phyloP scores from a whole-genome alignment of 64 coral and sea anemone genomes.

The Platygyra sinensis region DNA sequence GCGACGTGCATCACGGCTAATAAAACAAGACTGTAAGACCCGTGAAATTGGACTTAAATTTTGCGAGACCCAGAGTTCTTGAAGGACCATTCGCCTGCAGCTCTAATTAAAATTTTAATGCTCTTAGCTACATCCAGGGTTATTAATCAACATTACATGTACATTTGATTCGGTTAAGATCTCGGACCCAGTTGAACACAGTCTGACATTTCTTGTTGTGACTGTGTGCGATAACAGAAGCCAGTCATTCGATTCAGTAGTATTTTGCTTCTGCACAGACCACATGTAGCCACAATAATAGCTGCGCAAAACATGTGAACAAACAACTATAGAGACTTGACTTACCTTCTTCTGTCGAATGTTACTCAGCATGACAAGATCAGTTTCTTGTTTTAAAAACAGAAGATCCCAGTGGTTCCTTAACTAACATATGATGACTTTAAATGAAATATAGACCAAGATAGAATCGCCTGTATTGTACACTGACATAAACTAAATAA shows the following conservation, averaged over 20 bases:
- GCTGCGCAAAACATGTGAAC: not conserved
- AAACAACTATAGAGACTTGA: no score
- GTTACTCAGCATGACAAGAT: slow-evolving; percentile 20
- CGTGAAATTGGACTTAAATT: no score
- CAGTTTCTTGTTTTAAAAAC: not conserved
- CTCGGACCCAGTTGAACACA: no score
- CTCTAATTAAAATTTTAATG: not conserved
- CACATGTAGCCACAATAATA: not conserved
- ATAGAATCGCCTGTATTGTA: not conserved
- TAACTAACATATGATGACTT: not conserved
- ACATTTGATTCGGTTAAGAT: no score
- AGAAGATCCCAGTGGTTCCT: not conserved
- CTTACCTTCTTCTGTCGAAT: slow-evolving; percentile 59
- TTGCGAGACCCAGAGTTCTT: no score
- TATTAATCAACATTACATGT: no score
- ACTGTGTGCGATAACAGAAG: no score
- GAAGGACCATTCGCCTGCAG: no score
- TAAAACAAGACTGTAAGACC: no score
- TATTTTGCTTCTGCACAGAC: not conserved
- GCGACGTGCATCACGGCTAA: no score
- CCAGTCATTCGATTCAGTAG: not conserved
- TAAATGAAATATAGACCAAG: not conserved
- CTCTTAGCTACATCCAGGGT: not conserved
- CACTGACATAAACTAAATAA: not conserved
- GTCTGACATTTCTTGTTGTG: no score